Base-by-base conservation (phyloP, 2,888 invertebrate genomes). In the Didymodactylos carnosus region DNA sequence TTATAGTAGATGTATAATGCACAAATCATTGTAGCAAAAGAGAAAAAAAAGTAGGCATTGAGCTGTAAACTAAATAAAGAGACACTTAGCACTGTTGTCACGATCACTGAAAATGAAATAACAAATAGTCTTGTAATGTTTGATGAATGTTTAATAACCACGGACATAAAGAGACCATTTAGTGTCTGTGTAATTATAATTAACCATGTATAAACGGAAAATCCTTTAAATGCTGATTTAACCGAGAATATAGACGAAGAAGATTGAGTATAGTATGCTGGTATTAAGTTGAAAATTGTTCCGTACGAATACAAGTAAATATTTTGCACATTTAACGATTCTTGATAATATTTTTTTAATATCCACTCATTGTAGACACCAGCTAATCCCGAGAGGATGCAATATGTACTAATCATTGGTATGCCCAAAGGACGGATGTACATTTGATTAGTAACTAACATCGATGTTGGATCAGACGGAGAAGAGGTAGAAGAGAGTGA, bases 301-400 rank as follows among this genome's bases (percentile, higher is more conserved):
- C 72, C 72, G 39, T 51, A 75, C 14, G 19, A 39, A 49, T 75
- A 75, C 4, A 75, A 29, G 70, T 70, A 71, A 35, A 69, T 46
- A 71, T 75, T 75, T 62, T 75, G 75, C 43, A 70, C 13, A 71
- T 69, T 23, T n/a, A 75, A 49, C 27, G 72, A 71, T 40, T 53
- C 71, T 25, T 13, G 29, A 40, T 35, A 25, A 39, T 71, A 77
- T 23, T 77, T 78, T 76, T 83, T 83, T 39, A 83, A 78, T 19
- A 83, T 80, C 77, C 80, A 82, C 76, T 83, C 83, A 13, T 81
- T 81, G 77, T 80, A 82, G 39, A 83, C 82, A 0, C 83, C 82
- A 46, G 83, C 79, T 29, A 82, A 77, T 1, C 82, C 83, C 6
- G 82, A 82, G 19, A 82, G 76, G 1, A 77, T 73, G 75, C 80